A percentile compares a stretch with the other conserved stretches of the same genome.
Conservation (phyloP, 2,888 invertebrate species). For the Amphipoea oculea region DNA sequence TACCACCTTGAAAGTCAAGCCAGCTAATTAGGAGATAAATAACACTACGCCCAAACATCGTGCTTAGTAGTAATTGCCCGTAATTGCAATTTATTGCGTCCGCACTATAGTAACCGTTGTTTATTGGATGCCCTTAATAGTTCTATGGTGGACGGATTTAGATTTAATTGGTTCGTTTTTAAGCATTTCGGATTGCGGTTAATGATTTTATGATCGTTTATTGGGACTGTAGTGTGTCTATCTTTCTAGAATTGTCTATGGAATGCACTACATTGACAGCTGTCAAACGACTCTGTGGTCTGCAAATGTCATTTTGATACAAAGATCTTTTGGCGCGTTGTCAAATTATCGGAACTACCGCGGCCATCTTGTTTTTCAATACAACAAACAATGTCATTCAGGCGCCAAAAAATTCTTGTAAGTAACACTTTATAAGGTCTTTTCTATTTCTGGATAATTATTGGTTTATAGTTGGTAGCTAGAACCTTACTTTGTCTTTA, state of each 20-base stretch:
- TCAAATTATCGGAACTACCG: not conserved
- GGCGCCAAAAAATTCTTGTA: not conserved
- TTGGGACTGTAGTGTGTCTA: not conserved
- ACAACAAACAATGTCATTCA: too few species aligned
- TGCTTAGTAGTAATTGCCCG: slow-evolving; percentile 72
- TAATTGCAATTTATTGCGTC: slow-evolving; percentile 76
- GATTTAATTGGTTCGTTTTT: slow-evolving; percentile 53
- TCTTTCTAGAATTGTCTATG: not conserved
- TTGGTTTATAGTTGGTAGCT: not conserved
- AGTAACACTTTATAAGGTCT: not conserved
- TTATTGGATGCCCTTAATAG: slow-evolving; percentile 59
- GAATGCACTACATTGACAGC: slow-evolving; percentile 9
- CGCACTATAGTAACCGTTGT: slow-evolving; percentile 53
- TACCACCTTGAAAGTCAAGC: slow-evolving; percentile 32
- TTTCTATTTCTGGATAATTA: not conserved
- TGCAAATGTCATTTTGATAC: not conserved
- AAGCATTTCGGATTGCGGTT: slow-evolving; percentile 31
- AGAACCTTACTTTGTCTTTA: not conserved
- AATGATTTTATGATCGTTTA: slow-evolving; percentile 11
- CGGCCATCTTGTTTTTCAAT: not conserved
- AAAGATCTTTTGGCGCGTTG: not conserved
- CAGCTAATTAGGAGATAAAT: slow-evolving; percentile 76
- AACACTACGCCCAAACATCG: slow-evolving; percentile 71
- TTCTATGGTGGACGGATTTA: slow-evolving; percentile 37
- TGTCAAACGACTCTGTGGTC: slow-evolving; percentile 5